Conservation (phyloP, 1,140 invertebrate species). For the Philopotamus ludificatus region DNA sequence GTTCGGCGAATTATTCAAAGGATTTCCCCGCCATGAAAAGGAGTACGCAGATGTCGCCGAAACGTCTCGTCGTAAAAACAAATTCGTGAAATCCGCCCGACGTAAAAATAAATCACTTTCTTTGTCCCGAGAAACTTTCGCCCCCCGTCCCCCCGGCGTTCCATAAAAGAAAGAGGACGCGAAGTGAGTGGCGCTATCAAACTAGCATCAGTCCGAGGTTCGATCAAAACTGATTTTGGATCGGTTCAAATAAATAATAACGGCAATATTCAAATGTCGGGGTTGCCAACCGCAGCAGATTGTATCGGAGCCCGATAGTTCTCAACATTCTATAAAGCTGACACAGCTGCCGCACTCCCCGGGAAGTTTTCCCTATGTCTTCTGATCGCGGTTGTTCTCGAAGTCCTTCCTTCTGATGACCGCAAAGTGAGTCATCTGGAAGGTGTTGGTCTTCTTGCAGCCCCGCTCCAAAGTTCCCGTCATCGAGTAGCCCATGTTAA, state of each 20-base stretch:
- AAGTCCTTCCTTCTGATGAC: constrained; percentile 69
- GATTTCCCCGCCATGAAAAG: neutral
- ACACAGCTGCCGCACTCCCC: constrained; percentile 40
- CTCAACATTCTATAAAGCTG: constrained; percentile 34
- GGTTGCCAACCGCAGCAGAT: neutral
- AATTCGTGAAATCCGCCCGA: constrained; percentile 19
- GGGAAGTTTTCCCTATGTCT: constrained; percentile 38
- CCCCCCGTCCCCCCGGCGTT: neutral
- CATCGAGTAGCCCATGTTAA: constrained; percentile 86
- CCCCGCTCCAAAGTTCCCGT: constrained; percentile 83
- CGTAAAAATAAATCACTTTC: constrained; percentile 34
- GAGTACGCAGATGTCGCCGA: constrained; percentile 14
- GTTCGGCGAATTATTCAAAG: constrained; percentile 7
- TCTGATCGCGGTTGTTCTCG: constrained; percentile 45
- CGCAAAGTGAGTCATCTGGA: constrained; percentile 83
- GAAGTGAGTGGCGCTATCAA: constrained; percentile 17
- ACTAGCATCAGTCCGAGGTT: constrained; percentile 25
- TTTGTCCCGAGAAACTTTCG: neutral
- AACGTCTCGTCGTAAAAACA: constrained; percentile 16
- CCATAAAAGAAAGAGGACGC: neutral
- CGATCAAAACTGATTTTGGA: neutral
- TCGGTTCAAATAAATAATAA: no score
- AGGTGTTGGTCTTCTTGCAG: constrained; percentile 69
- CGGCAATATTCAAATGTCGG: no score
- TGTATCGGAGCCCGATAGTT: neutral